Evolutionary conservation across 2,113 vertebrate genomes (phyloP).

Genomic region (Thermophis baileyi): DNA sequence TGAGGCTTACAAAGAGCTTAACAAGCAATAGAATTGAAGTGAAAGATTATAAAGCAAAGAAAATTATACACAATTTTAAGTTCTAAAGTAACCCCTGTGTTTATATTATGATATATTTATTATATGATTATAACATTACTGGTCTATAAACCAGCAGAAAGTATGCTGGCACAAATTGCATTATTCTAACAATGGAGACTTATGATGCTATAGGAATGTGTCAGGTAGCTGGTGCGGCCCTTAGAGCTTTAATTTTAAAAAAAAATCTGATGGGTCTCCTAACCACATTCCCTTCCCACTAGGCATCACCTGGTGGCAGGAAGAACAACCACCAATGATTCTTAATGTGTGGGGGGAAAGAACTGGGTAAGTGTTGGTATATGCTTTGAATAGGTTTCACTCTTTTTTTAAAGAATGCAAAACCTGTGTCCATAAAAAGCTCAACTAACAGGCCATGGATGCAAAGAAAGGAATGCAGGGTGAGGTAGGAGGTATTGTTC

Average conservation of each 20-base stretch:
- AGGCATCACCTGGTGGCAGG: background rate
- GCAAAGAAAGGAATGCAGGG: background rate
- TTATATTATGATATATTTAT: background rate
- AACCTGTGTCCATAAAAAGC: background rate
- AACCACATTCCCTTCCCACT: background rate
- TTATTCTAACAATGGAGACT: background rate
- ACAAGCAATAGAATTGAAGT: background rate
- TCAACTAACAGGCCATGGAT: background rate
- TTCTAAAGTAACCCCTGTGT: slow-evolving; percentile 2
- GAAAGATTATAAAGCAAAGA: background rate
- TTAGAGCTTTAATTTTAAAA: background rate
- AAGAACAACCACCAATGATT: background rate
- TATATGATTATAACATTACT: background rate
- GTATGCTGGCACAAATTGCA: background rate
- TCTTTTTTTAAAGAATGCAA: background rate
- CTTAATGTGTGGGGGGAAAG: background rate
- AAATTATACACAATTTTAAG: slow-evolving; percentile 17
- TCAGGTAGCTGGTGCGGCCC: background rate
- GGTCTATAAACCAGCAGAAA: background rate
- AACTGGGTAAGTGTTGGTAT: background rate
- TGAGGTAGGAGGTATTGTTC: too few relatives aligned
- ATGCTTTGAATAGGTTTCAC: background rate
- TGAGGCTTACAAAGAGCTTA: slow-evolving; percentile 4
- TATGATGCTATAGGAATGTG: background rate
- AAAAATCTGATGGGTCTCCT: background rate